A percentile compares a stretch with the other conserved stretches of the same genome.
phyloP scores from a whole-genome alignment of 2,113 vertebrate species.

The Cathartes aura region DNA sequence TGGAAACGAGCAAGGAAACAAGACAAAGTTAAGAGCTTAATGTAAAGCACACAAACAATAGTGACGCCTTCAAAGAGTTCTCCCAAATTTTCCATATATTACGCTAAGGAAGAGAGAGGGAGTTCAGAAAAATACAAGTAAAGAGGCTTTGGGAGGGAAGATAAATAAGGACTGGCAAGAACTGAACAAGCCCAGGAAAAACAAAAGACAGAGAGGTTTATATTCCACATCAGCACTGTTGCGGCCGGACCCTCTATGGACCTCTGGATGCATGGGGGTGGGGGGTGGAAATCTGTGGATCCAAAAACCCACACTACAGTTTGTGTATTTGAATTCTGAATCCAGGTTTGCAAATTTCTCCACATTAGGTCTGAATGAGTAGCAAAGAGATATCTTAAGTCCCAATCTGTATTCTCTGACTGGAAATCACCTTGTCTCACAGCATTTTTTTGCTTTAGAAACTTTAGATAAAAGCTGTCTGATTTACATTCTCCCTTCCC shows the following conservation, averaged over 20 bases:
- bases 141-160: background rate
- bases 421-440: background rate
- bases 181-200: background rate
- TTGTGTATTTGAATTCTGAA: background rate
- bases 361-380: background rate
- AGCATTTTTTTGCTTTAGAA: background rate
- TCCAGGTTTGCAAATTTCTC: background rate
- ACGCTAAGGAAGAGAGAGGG: background rate
- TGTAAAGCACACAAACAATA: background rate
- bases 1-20: background rate
- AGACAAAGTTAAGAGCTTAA: background rate
- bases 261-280: fast-evolving
- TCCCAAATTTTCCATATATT: background rate
- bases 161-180: background rate
- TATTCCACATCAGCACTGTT: background rate
- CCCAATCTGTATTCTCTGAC: background rate
- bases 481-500: background rate
- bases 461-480: background rate
- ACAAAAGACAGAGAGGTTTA: background rate
- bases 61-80: background rate
- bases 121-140: background rate
- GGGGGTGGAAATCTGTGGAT: background rate
- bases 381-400: background rate
- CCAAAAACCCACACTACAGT: background rate
- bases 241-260: background rate